phyloP scores from a whole-genome alignment of 2,797 vertebrate species.

The Agapornis canus region DNA sequence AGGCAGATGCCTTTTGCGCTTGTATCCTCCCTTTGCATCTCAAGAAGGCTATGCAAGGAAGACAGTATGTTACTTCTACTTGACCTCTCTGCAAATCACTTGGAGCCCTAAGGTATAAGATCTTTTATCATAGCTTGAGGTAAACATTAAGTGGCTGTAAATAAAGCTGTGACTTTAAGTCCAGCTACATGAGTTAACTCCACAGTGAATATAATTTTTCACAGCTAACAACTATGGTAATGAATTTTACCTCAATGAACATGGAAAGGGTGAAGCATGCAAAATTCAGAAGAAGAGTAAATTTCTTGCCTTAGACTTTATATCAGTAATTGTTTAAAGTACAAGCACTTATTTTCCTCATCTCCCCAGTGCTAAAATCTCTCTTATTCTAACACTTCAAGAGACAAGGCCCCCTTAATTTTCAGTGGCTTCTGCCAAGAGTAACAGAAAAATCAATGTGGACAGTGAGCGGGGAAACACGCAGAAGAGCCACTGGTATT shows the following conservation, averaged over 20 bases:
- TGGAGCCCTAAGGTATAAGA: background rate
- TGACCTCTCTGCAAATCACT: background rate
- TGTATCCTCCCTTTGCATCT: background rate
- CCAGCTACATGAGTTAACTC: background rate
- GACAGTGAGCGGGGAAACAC: background rate
- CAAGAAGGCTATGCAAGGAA: background rate
- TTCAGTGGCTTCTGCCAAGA: slow-evolving; percentile 24
- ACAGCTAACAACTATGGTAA: slow-evolving; percentile 24
- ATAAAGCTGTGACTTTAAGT: slow-evolving; percentile 25
- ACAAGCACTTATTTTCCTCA: background rate
- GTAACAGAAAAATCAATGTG: background rate
- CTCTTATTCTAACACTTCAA: background rate
- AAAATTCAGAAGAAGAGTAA: background rate
- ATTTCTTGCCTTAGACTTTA: background rate
- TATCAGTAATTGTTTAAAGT: background rate
- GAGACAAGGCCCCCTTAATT: background rate
- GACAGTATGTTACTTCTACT: background rate
- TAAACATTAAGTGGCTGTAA: background rate
- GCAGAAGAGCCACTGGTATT: background rate
- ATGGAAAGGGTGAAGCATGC: background rate
- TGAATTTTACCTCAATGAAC: slow-evolving; percentile 1
- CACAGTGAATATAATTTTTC: background rate
- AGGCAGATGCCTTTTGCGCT: background rate
- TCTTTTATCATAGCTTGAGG: background rate
- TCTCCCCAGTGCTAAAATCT: background rate